Base-by-base conservation (phyloP, 2,888 invertebrate genomes). In the Sinelater perroti region DNA sequence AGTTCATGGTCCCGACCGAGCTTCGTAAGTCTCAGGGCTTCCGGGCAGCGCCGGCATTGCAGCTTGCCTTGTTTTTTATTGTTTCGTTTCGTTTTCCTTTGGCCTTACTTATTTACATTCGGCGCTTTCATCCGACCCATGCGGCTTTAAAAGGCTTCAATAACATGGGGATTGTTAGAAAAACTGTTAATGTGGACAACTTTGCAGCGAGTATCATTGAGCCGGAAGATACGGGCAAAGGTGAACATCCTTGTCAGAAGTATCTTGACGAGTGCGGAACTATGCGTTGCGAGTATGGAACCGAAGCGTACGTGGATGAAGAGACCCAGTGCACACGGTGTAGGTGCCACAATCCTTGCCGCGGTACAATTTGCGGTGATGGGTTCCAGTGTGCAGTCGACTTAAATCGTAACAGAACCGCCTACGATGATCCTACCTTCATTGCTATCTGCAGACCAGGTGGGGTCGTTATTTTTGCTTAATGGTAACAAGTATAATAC, bases 341-440 rank as follows among this genome's bases (percentile, higher is more conserved):
- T 76, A 80, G 83, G 21, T 91, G 91, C 69, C 81, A 84, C 44
- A 86, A 93, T 77, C 93, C 93, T 0, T 95, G 95, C 72, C 80
- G 81, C 24, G 74, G 74, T 5, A 75, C 82, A 49, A 61, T 71
- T 5, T 94, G 94, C 69, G 81, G 83, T 0, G 80, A 82, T 6
- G 86, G 81, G 11, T 83, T 87, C 51, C 83, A 85, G 63, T 95
- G 95, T 74, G 85, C 87, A 4, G 83, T 89, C 5, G 85, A 85
- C 35, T 75, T 85, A 0, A 82, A 83, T 74, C 73, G 75, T 45
- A 76, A 77, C 62, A 70, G 67, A 40, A 73, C 71, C 2, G 60
- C 61, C 5, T 62, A 63, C 10, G 56, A 65, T 8, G 74, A 75
- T 65, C 71, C 75, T 8, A 72, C 81, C 38, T 87, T 85, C 72